Percentiles rank a stretch among this genome's conserved stretches.
phyloP scores from a whole-genome alignment of 2,888 invertebrate species.

The Acrocyrtus sp. region DNA sequence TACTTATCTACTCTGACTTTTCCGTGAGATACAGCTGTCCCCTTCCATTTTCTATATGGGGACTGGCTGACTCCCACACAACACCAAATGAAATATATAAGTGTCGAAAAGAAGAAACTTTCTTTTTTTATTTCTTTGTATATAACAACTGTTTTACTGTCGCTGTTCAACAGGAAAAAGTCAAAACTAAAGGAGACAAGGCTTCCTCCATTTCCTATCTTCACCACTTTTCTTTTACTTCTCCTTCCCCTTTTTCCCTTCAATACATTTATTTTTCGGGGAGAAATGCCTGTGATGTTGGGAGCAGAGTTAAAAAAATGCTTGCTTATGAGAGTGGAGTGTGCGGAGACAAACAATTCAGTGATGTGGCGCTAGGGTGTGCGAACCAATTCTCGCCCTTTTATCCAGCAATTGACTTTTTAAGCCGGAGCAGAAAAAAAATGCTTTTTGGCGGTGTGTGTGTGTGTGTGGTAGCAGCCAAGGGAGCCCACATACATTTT shows the following conservation, averaged over 20 bases:
- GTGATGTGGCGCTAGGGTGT: constrained; percentile 11
- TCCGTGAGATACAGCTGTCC: constrained; percentile 15
- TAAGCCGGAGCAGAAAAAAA: no score
- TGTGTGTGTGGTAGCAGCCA: no score
- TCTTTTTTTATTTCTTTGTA: not conserved
- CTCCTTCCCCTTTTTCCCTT: no score
- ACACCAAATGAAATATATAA: not conserved
- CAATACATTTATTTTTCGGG: no score
- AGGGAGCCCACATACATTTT: no score
- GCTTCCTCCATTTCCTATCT: constrained; percentile 3
- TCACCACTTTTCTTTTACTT: not conserved
- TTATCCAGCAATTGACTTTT: no score
- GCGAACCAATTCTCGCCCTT: no score
- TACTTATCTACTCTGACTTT: constrained; percentile 10
- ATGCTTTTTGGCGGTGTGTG: no score
- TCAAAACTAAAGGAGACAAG: constrained; percentile 10
- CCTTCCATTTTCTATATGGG: constrained; percentile 1
- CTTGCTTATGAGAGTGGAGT: no score
- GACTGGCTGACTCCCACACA: not conserved
- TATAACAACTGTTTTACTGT: constrained; percentile 10
- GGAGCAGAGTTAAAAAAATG: no score
- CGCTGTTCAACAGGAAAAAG: constrained; percentile 18
- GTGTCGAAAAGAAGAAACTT: not conserved
- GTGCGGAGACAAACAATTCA: not conserved
- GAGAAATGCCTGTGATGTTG: not conserved